Percentiles rank a stretch among this genome's conserved stretches.
These are phyloP conservation scores for Acrocephalus arundinaceus DNA, from an alignment of 2,113 vertebrate genomes.

Conservation along the genomic window DNA sequence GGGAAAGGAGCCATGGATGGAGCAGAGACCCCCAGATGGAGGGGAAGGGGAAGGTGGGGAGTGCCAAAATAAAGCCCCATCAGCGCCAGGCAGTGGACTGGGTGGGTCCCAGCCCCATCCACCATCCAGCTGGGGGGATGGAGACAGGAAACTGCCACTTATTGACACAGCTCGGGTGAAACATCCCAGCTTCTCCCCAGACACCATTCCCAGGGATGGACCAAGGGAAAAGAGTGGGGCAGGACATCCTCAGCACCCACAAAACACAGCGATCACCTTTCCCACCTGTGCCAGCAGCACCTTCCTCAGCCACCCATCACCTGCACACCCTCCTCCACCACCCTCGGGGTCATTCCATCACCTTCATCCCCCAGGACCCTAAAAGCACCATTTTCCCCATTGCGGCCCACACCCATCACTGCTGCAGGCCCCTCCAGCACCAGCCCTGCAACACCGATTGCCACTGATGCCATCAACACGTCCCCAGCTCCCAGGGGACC, in stretches of 20 bases:
- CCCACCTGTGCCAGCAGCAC: not conserved
- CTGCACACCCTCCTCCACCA: rapidly evolving
- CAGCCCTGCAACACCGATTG: not conserved
- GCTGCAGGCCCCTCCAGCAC: not conserved
- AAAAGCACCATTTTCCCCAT: rapidly evolving
- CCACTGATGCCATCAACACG: rapidly evolving
- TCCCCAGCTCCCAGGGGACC: not conserved
- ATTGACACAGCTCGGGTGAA: rapidly evolving
- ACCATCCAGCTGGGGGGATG: not conserved
- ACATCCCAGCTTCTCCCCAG: not conserved
- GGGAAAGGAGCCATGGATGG: not conserved
- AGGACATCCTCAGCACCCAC: not conserved
- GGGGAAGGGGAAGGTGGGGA: not conserved
- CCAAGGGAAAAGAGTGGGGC: not conserved
- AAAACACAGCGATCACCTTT: rapidly evolving
- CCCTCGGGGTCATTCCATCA: too few relatives aligned
- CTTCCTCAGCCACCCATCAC: not conserved
- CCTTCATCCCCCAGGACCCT: not conserved
- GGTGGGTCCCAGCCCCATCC: not conserved
- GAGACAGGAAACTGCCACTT: not conserved
- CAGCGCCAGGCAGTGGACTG: rapidly evolving
- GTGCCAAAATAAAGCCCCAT: not conserved
- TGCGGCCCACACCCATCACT: not conserved
- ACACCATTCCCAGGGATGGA: not conserved
- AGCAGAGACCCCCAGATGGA: not conserved